Evolutionary conservation across 2,888 invertebrate genomes (phyloP).

Genomic region (Auanema sp.): DNA sequence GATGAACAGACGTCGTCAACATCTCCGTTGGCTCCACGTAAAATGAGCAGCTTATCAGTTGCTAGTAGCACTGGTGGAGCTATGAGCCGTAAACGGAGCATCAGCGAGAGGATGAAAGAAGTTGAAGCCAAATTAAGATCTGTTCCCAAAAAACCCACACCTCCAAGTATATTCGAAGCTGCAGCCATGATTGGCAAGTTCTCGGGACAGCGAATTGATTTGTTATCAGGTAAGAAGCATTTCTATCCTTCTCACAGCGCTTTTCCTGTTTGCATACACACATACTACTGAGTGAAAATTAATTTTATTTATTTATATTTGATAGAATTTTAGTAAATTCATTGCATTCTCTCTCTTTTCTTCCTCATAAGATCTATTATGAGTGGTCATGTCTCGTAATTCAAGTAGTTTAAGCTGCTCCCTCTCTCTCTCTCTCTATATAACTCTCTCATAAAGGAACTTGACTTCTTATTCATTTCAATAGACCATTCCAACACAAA

Average conservation of each 20-base stretch:
- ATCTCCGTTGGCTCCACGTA: conserved; percentile 2
- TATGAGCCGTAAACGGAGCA: conserved; percentile 42
- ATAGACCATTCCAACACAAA: no score
- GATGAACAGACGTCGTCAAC: conserved; percentile 8
- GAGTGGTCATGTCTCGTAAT: no score
- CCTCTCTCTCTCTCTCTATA: no score
- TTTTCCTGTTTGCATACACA: neutral
- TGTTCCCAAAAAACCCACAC: conserved; percentile 41
- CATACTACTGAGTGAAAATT: no score
- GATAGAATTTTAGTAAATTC: no score
- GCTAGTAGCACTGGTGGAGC: conserved; percentile 8
- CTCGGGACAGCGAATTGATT: conserved; percentile 48
- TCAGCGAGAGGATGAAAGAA: conserved; percentile 42
- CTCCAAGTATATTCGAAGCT: conserved; percentile 49
- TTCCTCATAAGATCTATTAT: no score
- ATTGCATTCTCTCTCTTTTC: no score
- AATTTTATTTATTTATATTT: no score
- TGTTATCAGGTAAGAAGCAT: conserved; percentile 48
- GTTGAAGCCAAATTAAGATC: conserved; percentile 26
- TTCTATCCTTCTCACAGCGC: conserved; percentile 9
- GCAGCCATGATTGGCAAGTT: conserved; percentile 46
- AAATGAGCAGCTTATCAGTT: conserved; percentile 17
- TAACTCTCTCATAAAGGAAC: no score
- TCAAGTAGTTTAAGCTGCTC: no score
- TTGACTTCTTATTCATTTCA: no score